Conservation (phyloP, 2,888 invertebrate species). For the Caenorhabditis japonica region DNA sequence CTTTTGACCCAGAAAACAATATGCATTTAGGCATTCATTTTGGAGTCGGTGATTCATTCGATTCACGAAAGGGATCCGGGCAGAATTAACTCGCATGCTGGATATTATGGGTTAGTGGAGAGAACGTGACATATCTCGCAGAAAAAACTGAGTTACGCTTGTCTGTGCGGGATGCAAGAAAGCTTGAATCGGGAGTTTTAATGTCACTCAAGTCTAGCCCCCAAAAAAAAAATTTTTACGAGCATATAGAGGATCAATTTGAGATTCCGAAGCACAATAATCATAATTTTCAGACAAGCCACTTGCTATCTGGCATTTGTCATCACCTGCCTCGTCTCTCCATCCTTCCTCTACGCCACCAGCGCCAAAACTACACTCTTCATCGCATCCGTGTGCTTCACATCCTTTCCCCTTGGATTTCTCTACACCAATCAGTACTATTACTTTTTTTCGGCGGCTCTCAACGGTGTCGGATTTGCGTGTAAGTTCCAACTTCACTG, state of each 20-base stretch:
- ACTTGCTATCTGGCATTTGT: slow-evolving; percentile 56
- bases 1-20: neutral
- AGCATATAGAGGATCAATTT: no score
- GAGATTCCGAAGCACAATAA: neutral
- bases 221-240: no score
- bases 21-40: slow-evolving; percentile 56
- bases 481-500: slow-evolving; percentile 43
- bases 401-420: slow-evolving; percentile 55
- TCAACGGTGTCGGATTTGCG: slow-evolving; percentile 64
- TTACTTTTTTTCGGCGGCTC: slow-evolving; percentile 55
- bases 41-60: slow-evolving; percentile 66
- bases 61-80: slow-evolving; percentile 61
- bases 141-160: no score
- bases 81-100: slow-evolving; percentile 61
- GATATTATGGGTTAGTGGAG: slow-evolving; percentile 63
- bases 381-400: slow-evolving; percentile 53
- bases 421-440: slow-evolving; percentile 59
- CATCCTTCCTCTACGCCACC: slow-evolving; percentile 52
- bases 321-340: slow-evolving; percentile 55
- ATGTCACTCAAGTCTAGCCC: no score
- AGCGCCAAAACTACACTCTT: slow-evolving; percentile 58
- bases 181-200: no score
- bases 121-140: no score
- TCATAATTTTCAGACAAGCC: slow-evolving; percentile 52
- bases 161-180: no score